Conservation (phyloP, 2,113 vertebrate genomes). For the Atlantisia rogersi region DNA sequence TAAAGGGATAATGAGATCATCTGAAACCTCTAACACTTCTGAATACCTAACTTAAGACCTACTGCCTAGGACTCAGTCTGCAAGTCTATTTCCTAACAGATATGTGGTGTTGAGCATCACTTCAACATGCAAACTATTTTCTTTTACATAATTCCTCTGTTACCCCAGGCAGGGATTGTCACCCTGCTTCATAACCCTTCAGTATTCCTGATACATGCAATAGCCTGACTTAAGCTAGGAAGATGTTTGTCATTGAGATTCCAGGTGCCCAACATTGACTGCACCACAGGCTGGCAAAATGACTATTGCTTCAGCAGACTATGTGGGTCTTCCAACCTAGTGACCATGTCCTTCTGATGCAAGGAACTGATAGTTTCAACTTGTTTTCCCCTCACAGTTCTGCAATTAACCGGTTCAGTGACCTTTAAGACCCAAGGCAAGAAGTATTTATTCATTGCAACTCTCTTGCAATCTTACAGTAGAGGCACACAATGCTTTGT, state of each 20-base stretch:
- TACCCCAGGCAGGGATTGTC: neutral
- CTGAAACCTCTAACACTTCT: neutral
- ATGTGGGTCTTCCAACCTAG: neutral
- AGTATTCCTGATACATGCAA: neutral
- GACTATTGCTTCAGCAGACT: neutral
- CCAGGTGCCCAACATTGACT: neutral
- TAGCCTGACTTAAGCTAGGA: neutral
- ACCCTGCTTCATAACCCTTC: accelerated
- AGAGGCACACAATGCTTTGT: neutral
- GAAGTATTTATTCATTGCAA: neutral
- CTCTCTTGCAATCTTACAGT: neutral
- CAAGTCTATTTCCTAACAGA: neutral
- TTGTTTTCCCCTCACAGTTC: neutral
- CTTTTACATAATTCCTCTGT: neutral
- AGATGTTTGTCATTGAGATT: neutral
- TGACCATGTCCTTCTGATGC: neutral
- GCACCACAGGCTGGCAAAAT: neutral
- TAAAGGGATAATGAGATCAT: neutral
- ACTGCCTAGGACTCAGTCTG: neutral
- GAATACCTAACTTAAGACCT: neutral
- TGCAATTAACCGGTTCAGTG: neutral
- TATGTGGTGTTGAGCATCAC: neutral
- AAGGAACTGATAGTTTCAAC: neutral
- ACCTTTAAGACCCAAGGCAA: neutral
- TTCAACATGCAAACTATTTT: neutral